Evolutionary conservation across 2,113 vertebrate species (phyloP).

Genomic region (Semicossyphus pulcher): DNA sequence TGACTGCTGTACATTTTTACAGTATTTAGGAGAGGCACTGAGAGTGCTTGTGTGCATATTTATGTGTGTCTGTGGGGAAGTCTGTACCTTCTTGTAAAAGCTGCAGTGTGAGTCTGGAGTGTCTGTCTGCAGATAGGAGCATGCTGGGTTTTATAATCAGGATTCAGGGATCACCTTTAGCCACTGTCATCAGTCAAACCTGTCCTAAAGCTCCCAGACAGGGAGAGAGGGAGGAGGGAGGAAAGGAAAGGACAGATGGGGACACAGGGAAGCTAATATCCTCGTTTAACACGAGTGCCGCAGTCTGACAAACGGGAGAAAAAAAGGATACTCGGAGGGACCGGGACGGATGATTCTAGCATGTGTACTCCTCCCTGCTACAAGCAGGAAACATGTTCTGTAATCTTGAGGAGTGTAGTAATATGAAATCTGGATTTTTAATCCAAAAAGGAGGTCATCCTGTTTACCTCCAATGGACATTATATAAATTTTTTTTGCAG

Average conservation of each 20-base stretch:
- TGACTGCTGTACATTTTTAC: conserved; percentile 4
- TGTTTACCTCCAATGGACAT: not conserved
- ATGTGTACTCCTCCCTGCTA: not conserved
- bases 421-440: not conserved
- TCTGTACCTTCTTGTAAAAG: not conserved
- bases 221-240: conserved; percentile 14
- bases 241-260: conserved; percentile 30
- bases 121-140: conserved; percentile 19
- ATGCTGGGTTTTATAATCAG: conserved; percentile 52
- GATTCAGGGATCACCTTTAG: conserved; percentile 65
- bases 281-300: not conserved
- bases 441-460: not conserved
- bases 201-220: conserved; percentile 43
- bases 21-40: not conserved
- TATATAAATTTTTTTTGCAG: too few relatives aligned
- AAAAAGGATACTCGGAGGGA: not conserved
- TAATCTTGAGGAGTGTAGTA: not conserved
- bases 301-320: conserved; percentile 15
- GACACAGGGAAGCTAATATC: conserved; percentile 20
- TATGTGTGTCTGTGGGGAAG: not conserved
- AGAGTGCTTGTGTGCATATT: not conserved
- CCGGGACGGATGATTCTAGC: not conserved
- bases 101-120: not conserved
- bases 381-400: not conserved
- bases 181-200: conserved; percentile 70